phyloP scores from a whole-genome alignment of 2,888 invertebrate species.

The Andricus quercusramuli region DNA sequence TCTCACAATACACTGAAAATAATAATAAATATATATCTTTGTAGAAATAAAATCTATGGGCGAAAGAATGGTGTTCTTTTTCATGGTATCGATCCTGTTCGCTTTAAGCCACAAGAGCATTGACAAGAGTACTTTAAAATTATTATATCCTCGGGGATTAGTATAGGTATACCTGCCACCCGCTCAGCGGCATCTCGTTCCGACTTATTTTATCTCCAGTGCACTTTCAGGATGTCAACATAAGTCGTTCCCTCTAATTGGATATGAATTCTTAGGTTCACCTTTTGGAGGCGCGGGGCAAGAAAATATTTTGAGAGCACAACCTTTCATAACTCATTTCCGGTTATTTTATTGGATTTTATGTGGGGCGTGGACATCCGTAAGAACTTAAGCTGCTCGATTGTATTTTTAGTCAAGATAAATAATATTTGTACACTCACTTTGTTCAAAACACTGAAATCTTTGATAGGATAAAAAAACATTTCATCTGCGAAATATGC shows the following conservation, averaged over 20 bases:
- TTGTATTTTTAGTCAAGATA: neutral
- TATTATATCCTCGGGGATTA: slow-evolving; percentile 53
- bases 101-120: neutral
- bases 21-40: too few relatives aligned
- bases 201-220: slow-evolving; percentile 47
- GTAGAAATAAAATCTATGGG: neutral
- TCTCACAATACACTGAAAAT: too few relatives aligned
- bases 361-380: neutral
- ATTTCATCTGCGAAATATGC: neutral
- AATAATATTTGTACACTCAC: slow-evolving; percentile 20
- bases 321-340: slow-evolving; percentile 12
- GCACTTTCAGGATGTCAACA: slow-evolving; percentile 14
- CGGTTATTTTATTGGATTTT: slow-evolving; percentile 16
- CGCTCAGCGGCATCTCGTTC: slow-evolving; percentile 50
- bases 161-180: slow-evolving; percentile 55
- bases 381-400: neutral
- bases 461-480: neutral
- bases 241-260: slow-evolving; percentile 37
- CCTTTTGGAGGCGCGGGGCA: neutral
- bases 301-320: slow-evolving; percentile 22
- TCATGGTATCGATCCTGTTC: neutral
- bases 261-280: slow-evolving; percentile 34
- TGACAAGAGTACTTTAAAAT: slow-evolving; percentile 20
- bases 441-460: neutral
- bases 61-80: neutral